Percentiles rank a stretch among this genome's conserved stretches.
Conservation (phyloP, 2,113 vertebrate species). For the Oncorhynchus clarkii region DNA sequence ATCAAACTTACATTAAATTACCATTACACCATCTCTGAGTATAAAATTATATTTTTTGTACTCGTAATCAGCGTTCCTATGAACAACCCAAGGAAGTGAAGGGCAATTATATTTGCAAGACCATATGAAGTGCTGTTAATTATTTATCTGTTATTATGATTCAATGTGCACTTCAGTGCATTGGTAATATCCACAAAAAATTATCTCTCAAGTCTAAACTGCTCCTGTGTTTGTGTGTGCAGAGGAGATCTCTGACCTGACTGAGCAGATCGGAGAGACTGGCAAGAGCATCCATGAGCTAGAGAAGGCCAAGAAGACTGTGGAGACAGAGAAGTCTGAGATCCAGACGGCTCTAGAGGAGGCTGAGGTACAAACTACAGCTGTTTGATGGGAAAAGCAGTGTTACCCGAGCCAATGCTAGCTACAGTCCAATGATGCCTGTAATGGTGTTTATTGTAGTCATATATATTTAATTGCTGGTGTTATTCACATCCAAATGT, state of each 20-base stretch:
- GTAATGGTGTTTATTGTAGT: no score
- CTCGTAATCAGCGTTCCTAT: not conserved
- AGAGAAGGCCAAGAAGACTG: slow-evolving; percentile 5
- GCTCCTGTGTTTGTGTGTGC: not conserved
- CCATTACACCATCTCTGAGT: not conserved
- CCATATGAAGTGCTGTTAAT: no score
- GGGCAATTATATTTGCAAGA: no score
- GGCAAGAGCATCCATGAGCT: slow-evolving; percentile 10
- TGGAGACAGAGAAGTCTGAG: slow-evolving; percentile 6
- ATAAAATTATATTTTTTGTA: not conserved
- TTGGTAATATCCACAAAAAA: not conserved
- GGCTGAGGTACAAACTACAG: not conserved
- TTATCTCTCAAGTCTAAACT: not conserved
- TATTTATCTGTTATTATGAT: not conserved
- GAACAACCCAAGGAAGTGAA: not conserved
- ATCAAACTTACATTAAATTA: not conserved
- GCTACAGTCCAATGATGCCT: no score
- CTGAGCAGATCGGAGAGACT: slow-evolving; percentile 2
- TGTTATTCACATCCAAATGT: not conserved
- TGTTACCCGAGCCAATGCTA: not conserved
- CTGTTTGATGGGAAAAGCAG: no score
- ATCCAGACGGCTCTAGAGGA: not conserved
- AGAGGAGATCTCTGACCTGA: slow-evolving; percentile 10
- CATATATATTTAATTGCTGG: no score
- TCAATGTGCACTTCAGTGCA: not conserved